Percentiles rank a stretch among this genome's conserved stretches.
These are phyloP conservation scores for Lepidonotus clava DNA, from an alignment of 2,888 invertebrate genomes.

Conservation along the genomic window DNA sequence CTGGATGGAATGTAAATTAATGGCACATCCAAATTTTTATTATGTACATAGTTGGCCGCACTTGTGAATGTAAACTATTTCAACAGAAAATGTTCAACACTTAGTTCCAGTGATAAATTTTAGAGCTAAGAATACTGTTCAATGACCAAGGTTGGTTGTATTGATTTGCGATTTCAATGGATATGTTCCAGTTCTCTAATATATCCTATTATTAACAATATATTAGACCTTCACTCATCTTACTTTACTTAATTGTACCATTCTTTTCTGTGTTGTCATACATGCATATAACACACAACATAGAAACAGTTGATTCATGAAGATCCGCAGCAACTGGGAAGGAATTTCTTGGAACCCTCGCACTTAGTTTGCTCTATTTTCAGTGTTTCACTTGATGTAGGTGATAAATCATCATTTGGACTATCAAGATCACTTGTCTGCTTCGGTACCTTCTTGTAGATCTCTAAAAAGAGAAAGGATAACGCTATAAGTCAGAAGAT, in stretches of 20 bases:
- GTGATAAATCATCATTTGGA: conserved; percentile 56
- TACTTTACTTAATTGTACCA: no score
- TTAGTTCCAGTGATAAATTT: neutral
- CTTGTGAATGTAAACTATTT: neutral
- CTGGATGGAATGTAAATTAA: conserved; percentile 23
- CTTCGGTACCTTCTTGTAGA: conserved; percentile 61
- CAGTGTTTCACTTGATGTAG: conserved; percentile 55
- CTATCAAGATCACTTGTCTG: conserved; percentile 58
- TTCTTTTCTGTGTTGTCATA: no score
- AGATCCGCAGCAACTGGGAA: conserved; percentile 25
- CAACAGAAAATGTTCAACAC: conserved; percentile 2
- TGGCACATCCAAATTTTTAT: no score
- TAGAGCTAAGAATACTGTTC: neutral
- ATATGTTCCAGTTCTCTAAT: conserved; percentile 7
- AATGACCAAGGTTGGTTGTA: neutral
- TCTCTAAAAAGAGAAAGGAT: conserved; percentile 53
- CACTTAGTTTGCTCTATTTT: neutral
- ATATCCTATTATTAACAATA: no score
- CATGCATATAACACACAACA: no score
- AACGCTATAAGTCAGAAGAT: neutral
- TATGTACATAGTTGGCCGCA: neutral
- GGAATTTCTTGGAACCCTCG: conserved; percentile 10
- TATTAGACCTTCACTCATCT: no score
- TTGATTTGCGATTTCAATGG: neutral
- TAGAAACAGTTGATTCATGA: neutral